phyloP scores from a whole-genome alignment of 2,113 vertebrate genomes.

The Hippocampus guttulatus region DNA sequence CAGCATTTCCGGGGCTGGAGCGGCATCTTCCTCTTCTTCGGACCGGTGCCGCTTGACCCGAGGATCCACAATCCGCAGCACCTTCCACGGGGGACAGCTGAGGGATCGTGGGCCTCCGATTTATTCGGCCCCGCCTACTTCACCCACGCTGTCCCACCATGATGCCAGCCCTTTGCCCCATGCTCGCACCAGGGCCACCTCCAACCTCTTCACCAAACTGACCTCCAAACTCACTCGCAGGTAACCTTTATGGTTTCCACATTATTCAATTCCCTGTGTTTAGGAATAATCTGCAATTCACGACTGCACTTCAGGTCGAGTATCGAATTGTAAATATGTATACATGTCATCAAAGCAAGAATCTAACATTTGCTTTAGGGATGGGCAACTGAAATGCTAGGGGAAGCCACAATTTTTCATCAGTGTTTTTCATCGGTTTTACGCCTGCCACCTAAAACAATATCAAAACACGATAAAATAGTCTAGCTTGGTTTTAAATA shows the following conservation, averaged over 20 bases:
- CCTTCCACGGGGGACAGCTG: conserved; percentile 90
- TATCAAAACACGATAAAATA: too few relatives aligned
- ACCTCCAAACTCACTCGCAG: conserved; percentile 94
- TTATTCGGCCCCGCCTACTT: conserved; percentile 84
- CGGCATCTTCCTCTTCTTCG: conserved; percentile 72
- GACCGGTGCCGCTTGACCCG: conserved; percentile 85
- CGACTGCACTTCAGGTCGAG: neutral
- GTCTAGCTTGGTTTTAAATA: too few relatives aligned
- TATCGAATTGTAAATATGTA: neutral
- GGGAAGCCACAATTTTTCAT: too few relatives aligned
- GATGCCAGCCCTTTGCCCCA: conserved; percentile 77
- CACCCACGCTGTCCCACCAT: conserved; percentile 84
- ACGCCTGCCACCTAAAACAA: too few relatives aligned
- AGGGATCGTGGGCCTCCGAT: conserved; percentile 79
- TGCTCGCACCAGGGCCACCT: conserved; percentile 82
- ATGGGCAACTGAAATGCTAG: too few relatives aligned
- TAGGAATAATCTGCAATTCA: neutral
- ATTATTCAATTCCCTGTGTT: neutral
- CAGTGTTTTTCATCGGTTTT: too few relatives aligned
- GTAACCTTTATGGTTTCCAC: conserved; percentile 52
- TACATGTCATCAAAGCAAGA: too few relatives aligned
- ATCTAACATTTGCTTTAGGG: too few relatives aligned
- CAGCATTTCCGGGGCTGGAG: conserved; percentile 77
- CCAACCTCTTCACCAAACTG: conserved; percentile 93
- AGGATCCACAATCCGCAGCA: conserved; percentile 87